These are phyloP conservation scores for Agriopis aurantiaria DNA, from an alignment of 2,888 invertebrate genomes.

Conservation along the genomic window DNA sequence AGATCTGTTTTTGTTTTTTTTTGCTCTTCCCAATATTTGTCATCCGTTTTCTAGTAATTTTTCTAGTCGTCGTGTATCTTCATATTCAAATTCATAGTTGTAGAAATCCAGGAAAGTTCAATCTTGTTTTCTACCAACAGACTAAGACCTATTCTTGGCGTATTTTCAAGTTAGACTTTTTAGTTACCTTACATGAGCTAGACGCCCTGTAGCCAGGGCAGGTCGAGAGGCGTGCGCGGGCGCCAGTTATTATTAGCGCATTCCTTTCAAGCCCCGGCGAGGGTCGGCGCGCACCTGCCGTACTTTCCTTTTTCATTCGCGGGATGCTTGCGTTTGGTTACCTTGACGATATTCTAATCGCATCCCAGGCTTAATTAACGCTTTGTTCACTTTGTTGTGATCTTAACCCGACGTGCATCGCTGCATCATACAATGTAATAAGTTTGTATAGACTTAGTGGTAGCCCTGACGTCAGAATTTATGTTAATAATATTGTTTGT, in stretches of 20 bases:
- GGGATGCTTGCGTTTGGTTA: constrained; percentile 71
- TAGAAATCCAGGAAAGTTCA: neutral
- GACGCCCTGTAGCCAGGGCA: constrained; percentile 52
- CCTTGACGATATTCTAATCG: constrained; percentile 37
- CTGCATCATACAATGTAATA: too few species aligned
- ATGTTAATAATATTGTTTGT: too few species aligned
- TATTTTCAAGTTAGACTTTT: neutral
- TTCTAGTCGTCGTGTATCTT: too few species aligned
- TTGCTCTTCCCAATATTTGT: too few species aligned
- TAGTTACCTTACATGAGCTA: constrained; percentile 34
- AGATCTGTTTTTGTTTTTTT: neutral
- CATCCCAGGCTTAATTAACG: constrained; percentile 29
- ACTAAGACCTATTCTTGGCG: neutral
- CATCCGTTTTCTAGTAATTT: too few species aligned
- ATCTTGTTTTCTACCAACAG: neutral
- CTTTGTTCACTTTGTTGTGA: constrained; percentile 1
- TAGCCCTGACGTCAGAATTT: too few species aligned
- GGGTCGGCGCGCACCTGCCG: constrained; percentile 74
- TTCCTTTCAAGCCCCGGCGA: constrained; percentile 68
- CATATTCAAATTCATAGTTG: too few species aligned
- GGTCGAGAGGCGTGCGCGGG: constrained; percentile 70
- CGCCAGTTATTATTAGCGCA: constrained; percentile 83
- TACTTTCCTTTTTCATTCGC: constrained; percentile 80
- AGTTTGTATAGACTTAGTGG: too few species aligned
- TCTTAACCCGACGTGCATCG: neutral